A percentile compares a stretch with the other conserved stretches of the same genome.
These are phyloP conservation scores for Troglohyphantes excavatus DNA, from an alignment of 2,888 invertebrate genomes.

Conservation along the genomic window DNA sequence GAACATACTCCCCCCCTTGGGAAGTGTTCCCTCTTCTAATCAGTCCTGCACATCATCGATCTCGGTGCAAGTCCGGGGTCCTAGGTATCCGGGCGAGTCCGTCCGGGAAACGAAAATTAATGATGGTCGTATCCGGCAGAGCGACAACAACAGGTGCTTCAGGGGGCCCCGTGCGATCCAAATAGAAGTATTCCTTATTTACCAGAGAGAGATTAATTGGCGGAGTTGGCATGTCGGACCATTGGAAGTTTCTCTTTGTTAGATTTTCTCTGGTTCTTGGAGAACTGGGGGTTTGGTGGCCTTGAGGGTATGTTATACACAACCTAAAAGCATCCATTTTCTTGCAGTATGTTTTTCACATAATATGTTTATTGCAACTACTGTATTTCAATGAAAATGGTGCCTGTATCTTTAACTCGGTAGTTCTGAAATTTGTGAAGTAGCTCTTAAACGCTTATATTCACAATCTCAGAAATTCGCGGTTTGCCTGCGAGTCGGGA, in stretches of 20 bases:
- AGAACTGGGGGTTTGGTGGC: not conserved
- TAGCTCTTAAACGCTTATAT: too few relatives aligned
- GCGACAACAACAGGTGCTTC: constrained; percentile 71
- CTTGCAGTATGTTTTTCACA: too few relatives aligned
- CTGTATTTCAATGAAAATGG: too few relatives aligned
- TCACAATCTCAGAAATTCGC: too few relatives aligned
- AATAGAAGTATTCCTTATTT: constrained; percentile 10
- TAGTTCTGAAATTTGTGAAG: too few relatives aligned
- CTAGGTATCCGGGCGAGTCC: constrained; percentile 16
- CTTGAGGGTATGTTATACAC: not conserved
- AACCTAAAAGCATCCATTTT: too few relatives aligned
- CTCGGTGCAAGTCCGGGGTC: constrained; percentile 27
- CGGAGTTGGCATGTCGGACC: not conserved
- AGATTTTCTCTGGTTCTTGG: constrained; percentile 4
- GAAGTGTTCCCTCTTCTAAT: constrained; percentile 69
- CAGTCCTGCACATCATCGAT: constrained; percentile 65
- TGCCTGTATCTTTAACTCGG: too few relatives aligned
- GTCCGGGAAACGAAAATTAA: constrained; percentile 72
- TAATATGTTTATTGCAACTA: too few relatives aligned
- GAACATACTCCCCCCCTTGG: constrained; percentile 30
- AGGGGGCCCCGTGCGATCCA: not conserved
- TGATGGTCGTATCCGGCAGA: constrained; percentile 37
- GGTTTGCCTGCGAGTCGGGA: too few relatives aligned
- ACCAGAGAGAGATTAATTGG: constrained; percentile 56
- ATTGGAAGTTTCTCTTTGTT: not conserved